phyloP scores from a whole-genome alignment of 2,888 invertebrate genomes.

The Entomobrya proxima region DNA sequence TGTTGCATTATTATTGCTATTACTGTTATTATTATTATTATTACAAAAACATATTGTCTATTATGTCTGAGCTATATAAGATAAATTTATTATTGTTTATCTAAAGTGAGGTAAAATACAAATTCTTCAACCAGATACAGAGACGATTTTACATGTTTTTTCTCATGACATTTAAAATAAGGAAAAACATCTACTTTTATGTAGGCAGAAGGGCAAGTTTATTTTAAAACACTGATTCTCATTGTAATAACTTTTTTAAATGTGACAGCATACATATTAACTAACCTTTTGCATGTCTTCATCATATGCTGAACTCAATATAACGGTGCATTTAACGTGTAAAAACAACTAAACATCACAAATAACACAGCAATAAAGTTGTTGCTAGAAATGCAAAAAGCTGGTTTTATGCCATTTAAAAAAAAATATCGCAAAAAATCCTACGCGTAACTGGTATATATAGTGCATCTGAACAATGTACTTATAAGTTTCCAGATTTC shows the following conservation, averaged over 20 bases:
- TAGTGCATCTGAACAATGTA: conserved; percentile 4
- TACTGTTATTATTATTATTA: too few species aligned
- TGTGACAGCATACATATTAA: conserved; percentile 18
- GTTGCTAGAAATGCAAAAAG: conserved; percentile 34
- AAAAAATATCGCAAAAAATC: background rate
- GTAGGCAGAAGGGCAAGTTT: background rate
- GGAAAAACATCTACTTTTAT: background rate
- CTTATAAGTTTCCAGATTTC: conserved; percentile 71
- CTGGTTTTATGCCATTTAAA: conserved; percentile 4
- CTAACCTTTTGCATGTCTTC: conserved; percentile 19
- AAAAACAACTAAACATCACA: too few species aligned
- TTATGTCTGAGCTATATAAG: background rate
- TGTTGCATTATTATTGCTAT: conserved; percentile 8
- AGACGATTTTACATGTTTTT: conserved; percentile 12
- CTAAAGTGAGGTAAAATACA: conserved; percentile 1
- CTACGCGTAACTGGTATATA: conserved; percentile 7
- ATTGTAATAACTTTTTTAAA: background rate
- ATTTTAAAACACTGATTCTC: background rate
- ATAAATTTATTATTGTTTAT: conserved; percentile 6
- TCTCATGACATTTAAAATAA: conserved; percentile 39
- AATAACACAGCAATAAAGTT: conserved; percentile 47
- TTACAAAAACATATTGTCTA: background rate
- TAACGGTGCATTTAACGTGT: conserved; percentile 27
- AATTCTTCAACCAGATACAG: conserved; percentile 34
- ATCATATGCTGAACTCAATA: conserved; percentile 8